Evolutionary conservation across 2,888 invertebrate genomes (phyloP).

Genomic region (Tholera decimalis): DNA sequence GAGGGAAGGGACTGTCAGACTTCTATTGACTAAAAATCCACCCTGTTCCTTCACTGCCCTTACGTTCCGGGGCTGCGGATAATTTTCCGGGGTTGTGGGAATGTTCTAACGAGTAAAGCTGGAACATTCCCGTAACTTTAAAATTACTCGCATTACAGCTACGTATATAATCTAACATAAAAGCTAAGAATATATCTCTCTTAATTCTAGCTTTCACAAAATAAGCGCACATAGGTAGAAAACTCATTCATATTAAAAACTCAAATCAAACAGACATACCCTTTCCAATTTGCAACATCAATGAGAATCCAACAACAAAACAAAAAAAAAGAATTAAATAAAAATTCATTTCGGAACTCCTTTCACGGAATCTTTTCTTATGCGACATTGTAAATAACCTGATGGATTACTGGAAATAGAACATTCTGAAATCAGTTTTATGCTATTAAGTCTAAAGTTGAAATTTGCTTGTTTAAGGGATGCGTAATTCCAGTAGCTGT

Average conservation of each 20-base stretch:
- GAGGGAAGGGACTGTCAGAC: too few relatives aligned
- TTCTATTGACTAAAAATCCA: too few relatives aligned
- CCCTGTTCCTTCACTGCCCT: too few relatives aligned
- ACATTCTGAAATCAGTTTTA: slow-evolving; percentile 54
- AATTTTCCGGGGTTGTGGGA: too few relatives aligned
- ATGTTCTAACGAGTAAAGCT: too few relatives aligned
- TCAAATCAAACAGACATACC: slow-evolving; percentile 53
- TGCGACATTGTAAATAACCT: slow-evolving; percentile 81
- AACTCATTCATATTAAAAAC: slow-evolving; percentile 43
- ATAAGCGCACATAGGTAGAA: not conserved
- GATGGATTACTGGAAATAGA: slow-evolving; percentile 61
- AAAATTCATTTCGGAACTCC: slow-evolving; percentile 82
- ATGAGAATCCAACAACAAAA: slow-evolving; percentile 68
- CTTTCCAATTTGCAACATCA: slow-evolving; percentile 71
- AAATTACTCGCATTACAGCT: too few relatives aligned
- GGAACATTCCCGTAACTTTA: too few relatives aligned
- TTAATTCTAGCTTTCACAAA: not conserved
- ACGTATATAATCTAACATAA: not conserved
- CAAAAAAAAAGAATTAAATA: slow-evolving; percentile 79
- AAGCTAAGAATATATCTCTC: not conserved
- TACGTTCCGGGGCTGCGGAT: too few relatives aligned
- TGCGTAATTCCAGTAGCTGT: slow-evolving; percentile 53
- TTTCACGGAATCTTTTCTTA: slow-evolving; percentile 81
- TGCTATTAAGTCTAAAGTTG: slow-evolving; percentile 28
- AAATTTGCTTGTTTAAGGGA: slow-evolving; percentile 25